These are phyloP conservation scores for Eupithecia tripunctaria DNA, from an alignment of 2,888 invertebrate species.

Conservation along the genomic window DNA sequence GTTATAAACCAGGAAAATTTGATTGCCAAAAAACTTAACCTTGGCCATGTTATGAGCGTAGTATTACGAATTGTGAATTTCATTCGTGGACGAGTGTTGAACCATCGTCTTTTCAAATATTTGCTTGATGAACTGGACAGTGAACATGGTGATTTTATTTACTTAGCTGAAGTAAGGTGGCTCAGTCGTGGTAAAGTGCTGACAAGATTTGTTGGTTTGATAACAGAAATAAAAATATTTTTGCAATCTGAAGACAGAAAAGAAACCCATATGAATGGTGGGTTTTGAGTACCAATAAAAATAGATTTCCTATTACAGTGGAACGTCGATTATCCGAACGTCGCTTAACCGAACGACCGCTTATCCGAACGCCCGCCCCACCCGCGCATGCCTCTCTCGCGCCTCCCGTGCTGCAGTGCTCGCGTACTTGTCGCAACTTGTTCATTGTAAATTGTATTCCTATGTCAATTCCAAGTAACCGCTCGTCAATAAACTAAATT, in stretches of 20 bases:
- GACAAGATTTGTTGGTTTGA: slow-evolving; percentile 24
- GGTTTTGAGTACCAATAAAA: no score
- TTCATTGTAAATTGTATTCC: no score
- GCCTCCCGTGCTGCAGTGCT: no score
- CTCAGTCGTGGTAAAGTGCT: slow-evolving; percentile 25
- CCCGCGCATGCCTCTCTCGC: no score
- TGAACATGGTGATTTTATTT: slow-evolving; percentile 22
- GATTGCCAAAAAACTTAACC: slow-evolving; percentile 19
- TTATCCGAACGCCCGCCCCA: no score
- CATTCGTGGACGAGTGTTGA: slow-evolving; percentile 18
- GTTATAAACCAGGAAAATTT: slow-evolving; percentile 22
- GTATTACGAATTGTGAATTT: slow-evolving; percentile 21
- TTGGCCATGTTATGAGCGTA: slow-evolving; percentile 18
- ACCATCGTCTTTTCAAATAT: slow-evolving; percentile 20
- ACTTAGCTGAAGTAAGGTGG: slow-evolving; percentile 22
- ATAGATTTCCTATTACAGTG: no score
- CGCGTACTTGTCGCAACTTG: no score
- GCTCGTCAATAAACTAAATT: no score
- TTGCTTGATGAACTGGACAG: slow-evolving; percentile 15
- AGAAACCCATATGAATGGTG: no score
- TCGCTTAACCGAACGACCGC: no score
- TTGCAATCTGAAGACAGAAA: slow-evolving; percentile 22
- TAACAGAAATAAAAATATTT: slow-evolving; percentile 27
- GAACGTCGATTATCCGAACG: no score
- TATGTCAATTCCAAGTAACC: no score